Conservation (phyloP, 1,140 invertebrate species). For the Pseudobourletiella spinata region DNA sequence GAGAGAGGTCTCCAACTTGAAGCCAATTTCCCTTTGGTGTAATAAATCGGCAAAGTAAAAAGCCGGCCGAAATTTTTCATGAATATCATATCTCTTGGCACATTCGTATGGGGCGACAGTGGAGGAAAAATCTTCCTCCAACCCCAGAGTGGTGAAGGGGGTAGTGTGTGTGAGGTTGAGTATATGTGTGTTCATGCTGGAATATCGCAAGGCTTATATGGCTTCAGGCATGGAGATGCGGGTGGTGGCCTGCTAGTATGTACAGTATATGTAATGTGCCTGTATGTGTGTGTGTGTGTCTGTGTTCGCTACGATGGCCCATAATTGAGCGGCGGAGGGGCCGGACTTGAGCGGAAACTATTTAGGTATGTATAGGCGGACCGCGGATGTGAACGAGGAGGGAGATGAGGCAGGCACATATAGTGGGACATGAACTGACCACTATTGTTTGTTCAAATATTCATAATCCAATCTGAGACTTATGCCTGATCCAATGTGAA, state of each 20-base stretch:
- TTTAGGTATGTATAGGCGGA: too few species aligned
- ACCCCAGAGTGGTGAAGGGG: not conserved
- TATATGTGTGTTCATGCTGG: too few species aligned
- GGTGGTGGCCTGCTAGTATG: too few species aligned
- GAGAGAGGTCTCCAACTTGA: slow-evolving; percentile 15
- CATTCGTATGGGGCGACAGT: slow-evolving; percentile 17
- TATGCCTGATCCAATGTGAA: slow-evolving; percentile 28
- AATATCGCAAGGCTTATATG: too few species aligned
- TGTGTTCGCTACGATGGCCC: too few species aligned
- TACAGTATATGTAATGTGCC: too few species aligned
- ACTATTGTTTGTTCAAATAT: slow-evolving; percentile 36
- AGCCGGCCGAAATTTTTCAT: slow-evolving; percentile 32
- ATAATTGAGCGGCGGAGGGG: too few species aligned
- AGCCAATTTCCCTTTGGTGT: slow-evolving; percentile 33
- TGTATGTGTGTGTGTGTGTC: too few species aligned
- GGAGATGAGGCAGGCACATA: slow-evolving; percentile 2
- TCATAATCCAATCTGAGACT: slow-evolving; percentile 36
- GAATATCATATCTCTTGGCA: slow-evolving; percentile 31
- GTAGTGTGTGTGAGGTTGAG: too few species aligned
- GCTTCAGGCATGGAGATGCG: too few species aligned
- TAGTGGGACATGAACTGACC: slow-evolving; percentile 31
- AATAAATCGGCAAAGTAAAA: slow-evolving; percentile 35
- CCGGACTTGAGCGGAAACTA: too few species aligned
- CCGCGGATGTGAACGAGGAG: not conserved
- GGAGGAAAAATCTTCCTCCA: too few species aligned